Conservation (phyloP, 1,140 invertebrate genomes). For the Leguminivora glycinivorella region DNA sequence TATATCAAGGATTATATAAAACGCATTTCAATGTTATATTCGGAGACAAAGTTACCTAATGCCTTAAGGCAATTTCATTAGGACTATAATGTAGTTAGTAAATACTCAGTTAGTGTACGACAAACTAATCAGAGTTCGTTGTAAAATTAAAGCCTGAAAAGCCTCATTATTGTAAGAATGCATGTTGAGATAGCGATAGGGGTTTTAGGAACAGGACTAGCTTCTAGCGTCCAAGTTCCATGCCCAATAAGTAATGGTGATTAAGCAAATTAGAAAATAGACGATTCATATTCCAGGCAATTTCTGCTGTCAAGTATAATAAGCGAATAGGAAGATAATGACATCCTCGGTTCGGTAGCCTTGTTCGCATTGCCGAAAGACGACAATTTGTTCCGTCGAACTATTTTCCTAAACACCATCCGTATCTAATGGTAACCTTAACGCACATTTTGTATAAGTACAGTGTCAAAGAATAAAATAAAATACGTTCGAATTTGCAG, state of each 20-base stretch:
- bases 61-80: too few species aligned
- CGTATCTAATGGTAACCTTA: slow-evolving; percentile 8
- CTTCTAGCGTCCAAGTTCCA: neutral
- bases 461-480: neutral
- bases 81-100: too few species aligned
- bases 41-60: too few species aligned
- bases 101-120: too few species aligned
- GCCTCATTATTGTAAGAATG: neutral
- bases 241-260: neutral
- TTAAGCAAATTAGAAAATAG: neutral
- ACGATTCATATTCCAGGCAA: neutral
- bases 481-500: too few species aligned
- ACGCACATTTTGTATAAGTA: neutral
- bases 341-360: neutral
- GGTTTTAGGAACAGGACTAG: neutral
- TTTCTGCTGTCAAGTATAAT: neutral
- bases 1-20: neutral
- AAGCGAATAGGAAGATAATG: neutral
- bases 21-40: too few species aligned
- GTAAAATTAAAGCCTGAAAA: neutral
- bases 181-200: too few species aligned
- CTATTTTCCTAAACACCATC: slow-evolving; percentile 6
- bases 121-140: neutral
- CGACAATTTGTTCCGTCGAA: slow-evolving; percentile 7
- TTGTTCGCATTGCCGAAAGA: neutral